Conservation (phyloP, 2,888 invertebrate genomes). For the Lasius platythorax region DNA sequence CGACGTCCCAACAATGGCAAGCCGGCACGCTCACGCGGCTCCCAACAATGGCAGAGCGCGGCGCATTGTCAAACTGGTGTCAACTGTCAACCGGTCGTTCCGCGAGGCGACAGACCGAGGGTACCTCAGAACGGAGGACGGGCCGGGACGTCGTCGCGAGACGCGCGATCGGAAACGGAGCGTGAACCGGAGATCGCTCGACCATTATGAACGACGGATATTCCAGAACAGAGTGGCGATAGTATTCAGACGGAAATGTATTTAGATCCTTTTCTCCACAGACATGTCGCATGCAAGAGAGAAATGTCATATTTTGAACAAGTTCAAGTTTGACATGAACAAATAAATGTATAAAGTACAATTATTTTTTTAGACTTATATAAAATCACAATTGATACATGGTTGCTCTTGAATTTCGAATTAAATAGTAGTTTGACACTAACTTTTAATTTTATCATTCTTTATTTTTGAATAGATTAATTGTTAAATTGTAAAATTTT, state of each 20-base stretch:
- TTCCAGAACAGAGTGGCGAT: constrained; percentile 14
- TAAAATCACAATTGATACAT: neutral
- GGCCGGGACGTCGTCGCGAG: constrained; percentile 54
- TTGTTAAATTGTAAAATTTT: neutral
- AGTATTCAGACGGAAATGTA: constrained; percentile 19
- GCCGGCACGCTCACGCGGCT: constrained; percentile 61
- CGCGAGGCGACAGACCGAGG: constrained; percentile 73
- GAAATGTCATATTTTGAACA: neutral
- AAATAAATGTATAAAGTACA: neutral
- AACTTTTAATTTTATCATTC: neutral
- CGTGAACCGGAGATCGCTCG: constrained; percentile 63
- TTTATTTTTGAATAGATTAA: neutral
- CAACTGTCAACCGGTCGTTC: constrained; percentile 83
- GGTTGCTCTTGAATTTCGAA: neutral
- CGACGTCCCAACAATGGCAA: constrained; percentile 78
- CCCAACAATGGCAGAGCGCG: constrained; percentile 75
- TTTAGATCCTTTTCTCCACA: constrained; percentile 24
- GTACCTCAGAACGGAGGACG: constrained; percentile 59
- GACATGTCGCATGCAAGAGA: neutral
- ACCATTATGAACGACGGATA: constrained; percentile 50
- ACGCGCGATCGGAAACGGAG: constrained; percentile 66
- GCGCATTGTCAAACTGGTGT: constrained; percentile 84
- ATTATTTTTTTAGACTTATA: neutral
- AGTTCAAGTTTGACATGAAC: neutral
- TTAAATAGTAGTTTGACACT: neutral